phyloP scores from a whole-genome alignment of 2,797 vertebrate species.

The Premnoplex brunnescens region DNA sequence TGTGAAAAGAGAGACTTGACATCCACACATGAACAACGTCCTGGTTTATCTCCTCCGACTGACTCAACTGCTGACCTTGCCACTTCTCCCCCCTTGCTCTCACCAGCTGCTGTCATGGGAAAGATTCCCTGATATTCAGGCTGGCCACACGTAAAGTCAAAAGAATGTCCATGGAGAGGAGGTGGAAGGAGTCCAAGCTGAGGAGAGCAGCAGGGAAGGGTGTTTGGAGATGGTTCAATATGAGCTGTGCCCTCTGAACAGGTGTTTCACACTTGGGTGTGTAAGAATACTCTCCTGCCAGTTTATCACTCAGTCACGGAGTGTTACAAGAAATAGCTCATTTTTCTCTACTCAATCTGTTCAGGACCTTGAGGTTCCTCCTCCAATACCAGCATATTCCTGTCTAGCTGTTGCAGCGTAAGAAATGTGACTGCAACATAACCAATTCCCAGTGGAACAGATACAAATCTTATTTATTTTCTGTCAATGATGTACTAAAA shows the following conservation, averaged over 20 bases:
- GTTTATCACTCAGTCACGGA: background rate
- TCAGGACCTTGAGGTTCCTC: background rate
- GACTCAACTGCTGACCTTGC: constrained; percentile 73
- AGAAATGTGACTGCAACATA: background rate
- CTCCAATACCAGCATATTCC: background rate
- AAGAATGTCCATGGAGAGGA: constrained; percentile 68
- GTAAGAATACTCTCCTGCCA: background rate
- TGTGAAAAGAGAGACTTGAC: constrained; percentile 28
- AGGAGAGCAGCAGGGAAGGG: background rate
- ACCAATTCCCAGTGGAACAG: background rate
- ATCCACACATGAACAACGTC: constrained; percentile 55
- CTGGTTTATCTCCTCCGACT: constrained; percentile 61
- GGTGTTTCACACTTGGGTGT: constrained; percentile 14
- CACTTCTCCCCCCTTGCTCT: constrained; percentile 69
- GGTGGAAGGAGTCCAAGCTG: constrained; percentile 46
- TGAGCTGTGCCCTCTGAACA: constrained; percentile 12
- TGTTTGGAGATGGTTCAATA: background rate
- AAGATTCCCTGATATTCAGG: constrained; percentile 74
- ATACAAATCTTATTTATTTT: background rate
- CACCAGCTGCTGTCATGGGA: constrained; percentile 79
- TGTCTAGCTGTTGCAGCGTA: background rate
- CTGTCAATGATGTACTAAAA: background rate
- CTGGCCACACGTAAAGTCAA: constrained; percentile 67
- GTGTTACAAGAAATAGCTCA: background rate
- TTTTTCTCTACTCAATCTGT: background rate